Base-by-base conservation (phyloP, 2,113 vertebrate genomes). In the Accipiter cooperii region DNA sequence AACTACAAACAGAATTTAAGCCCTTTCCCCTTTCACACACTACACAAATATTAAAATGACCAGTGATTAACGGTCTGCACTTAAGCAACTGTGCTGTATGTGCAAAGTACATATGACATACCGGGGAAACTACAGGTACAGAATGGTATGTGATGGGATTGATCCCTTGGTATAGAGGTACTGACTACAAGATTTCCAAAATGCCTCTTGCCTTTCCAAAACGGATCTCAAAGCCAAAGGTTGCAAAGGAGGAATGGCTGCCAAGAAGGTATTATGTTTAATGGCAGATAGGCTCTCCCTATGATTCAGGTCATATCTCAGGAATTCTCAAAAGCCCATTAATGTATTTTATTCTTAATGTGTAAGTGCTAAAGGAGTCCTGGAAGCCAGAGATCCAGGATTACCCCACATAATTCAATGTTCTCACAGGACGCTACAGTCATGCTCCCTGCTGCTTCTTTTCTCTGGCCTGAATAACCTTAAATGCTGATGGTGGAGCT, bases 311-410 rank as follows among this genome's bases (percentile, higher is more conserved):
- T 77, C 40, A 8, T 84, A 80, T 65, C 84, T 92, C 78, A 42
- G 44, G 71, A 93, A 92, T 92, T 95, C 93, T 93, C 90, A 80
- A 74, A 95, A 93, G 63, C 54, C 87, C 51, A 63, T 90, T 76
- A 93, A 77, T 57, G 46, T 77, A 29, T 91, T 96, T 91, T 83
- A 87, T 91, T 95, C 84, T 97, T 85, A 49, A 70, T 63, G 46
- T 93, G 4, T 71, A 81, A 89, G 66, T 93, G 84, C 77, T 65
- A 49, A 87, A 93, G 85, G 46, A 94, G 63, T 73, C 49, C 54
- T 86, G 66, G 75, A 90, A 91, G 63, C 61, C 78, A 80, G 82
- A 96, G 84, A 88, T 85, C 78, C 75, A 77, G 75, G 40, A 80
- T 74, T 90, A 77, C 76, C 66, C 70, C 66, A 58, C 46, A 22